These are phyloP conservation scores for Microchirus variegatus DNA, from an alignment of 2,797 vertebrate species.

Conservation along the genomic window DNA sequence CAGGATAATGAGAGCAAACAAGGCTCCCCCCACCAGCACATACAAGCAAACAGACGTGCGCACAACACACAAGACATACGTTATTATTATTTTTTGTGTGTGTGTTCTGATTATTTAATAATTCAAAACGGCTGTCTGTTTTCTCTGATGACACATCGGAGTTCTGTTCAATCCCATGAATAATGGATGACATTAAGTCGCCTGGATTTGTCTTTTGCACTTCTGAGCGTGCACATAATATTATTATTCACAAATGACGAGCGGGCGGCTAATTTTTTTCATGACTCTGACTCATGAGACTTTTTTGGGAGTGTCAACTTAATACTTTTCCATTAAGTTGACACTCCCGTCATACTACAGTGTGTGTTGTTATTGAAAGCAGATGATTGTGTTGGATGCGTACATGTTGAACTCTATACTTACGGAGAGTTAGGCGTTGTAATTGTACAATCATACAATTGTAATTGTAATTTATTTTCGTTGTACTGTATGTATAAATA, in stretches of 20 bases:
- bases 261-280: constrained; percentile 7
- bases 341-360: neutral
- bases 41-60: constrained; percentile 18
- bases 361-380: neutral
- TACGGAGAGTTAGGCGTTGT: neutral
- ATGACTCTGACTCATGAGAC: neutral
- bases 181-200: constrained; percentile 44
- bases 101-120: constrained; percentile 26
- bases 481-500: too few species aligned
- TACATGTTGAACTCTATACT: neutral
- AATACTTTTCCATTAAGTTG: neutral
- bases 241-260: constrained; percentile 16
- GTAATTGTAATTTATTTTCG: too few species aligned
- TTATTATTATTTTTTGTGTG: constrained; percentile 16
- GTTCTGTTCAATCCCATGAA: constrained; percentile 32
- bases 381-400: neutral
- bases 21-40: constrained; percentile 41
- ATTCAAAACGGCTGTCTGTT: constrained; percentile 48
- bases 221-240: constrained; percentile 6
- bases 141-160: constrained; percentile 47
- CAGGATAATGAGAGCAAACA: constrained; percentile 67
- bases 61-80: constrained; percentile 11
- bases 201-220: constrained; percentile 34
- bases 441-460: too few species aligned
- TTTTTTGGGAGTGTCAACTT: neutral